Evolutionary conservation across 2,113 vertebrate species (phyloP).

Genomic region (Cromileptes altivelis): DNA sequence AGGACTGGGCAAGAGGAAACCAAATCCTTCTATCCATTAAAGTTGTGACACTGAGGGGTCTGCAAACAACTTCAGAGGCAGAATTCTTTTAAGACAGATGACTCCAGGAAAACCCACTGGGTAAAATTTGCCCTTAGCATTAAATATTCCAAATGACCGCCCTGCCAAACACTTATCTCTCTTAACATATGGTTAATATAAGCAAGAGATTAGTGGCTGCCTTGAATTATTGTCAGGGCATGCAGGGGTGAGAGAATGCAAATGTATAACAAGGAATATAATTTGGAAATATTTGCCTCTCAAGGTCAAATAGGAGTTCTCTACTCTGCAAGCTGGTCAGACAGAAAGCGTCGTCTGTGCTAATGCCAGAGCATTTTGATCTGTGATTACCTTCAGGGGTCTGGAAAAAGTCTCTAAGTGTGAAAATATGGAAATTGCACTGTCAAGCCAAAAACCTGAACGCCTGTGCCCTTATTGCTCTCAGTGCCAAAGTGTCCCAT

Average conservation of each 20-base stretch:
- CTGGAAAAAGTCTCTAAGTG: slow-evolving; percentile 28
- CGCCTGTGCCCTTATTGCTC: slow-evolving; percentile 26
- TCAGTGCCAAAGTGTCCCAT: slow-evolving; percentile 46
- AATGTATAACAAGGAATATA: slow-evolving; percentile 23
- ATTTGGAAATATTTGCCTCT: slow-evolving; percentile 40
- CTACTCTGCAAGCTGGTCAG: slow-evolving; percentile 19
- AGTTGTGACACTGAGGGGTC: slow-evolving; percentile 32
- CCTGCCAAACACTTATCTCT: slow-evolving; percentile 58
- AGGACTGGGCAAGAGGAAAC: slow-evolving; percentile 24
- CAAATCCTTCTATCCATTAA: slow-evolving; percentile 55
- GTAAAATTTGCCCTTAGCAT: slow-evolving; percentile 45
- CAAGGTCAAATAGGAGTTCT: slow-evolving; percentile 43
- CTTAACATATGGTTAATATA: slow-evolving; percentile 58
- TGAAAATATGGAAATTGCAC: slow-evolving; percentile 60
- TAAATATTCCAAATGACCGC: slow-evolving; percentile 53
- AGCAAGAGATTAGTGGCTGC: slow-evolving; percentile 52
- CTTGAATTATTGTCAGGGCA: slow-evolving; percentile 37
- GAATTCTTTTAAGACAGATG: slow-evolving; percentile 30
- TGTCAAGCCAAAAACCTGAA: slow-evolving; percentile 50
- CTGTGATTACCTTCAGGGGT: slow-evolving; percentile 48
- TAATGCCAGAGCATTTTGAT: slow-evolving; percentile 37
- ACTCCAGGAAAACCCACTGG: slow-evolving; percentile 43
- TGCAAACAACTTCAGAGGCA: slow-evolving; percentile 34
- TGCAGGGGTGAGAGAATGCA: slow-evolving; percentile 33
- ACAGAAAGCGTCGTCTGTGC: slow-evolving; percentile 18